Evolutionary conservation across 2,797 vertebrate genomes (phyloP), one percentile per base, ranked within the genome.

Genomic region (Presbytis comata): DNA sequence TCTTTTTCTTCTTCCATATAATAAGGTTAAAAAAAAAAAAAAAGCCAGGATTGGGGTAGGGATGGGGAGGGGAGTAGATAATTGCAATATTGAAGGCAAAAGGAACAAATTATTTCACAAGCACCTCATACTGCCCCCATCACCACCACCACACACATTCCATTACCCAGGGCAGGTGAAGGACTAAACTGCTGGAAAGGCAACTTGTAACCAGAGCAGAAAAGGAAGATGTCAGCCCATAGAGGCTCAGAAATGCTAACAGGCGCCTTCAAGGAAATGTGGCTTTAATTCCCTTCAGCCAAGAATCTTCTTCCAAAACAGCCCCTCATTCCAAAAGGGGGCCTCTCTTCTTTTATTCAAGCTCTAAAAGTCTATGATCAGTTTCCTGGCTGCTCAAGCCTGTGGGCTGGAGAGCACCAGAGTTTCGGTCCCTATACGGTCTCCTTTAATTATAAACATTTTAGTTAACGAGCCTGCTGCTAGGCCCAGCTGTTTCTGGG

Each of bases 401-500:
- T 86, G n/a, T 0, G 1, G 72, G 95, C 92, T 97, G 96, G 97
- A 92, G 86, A 87, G 92, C 36, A 72, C 55, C 97, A 74, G 76
- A 94, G 97, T 90, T 96, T 44, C 80, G 97, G 95, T 93, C 97
- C 97, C 97, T 83, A 85, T 94, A 91, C 39, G 88, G 97, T 91
- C 97, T 91, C 97, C 94, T 98, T 98, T 98, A 98, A 98, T 98
- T 97, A 98, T 83, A 98, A 98, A 98, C 98, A 98, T 98, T 98
- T 98, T 97, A 97, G 98, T 98, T 98, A 98, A 98, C 96, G 81
- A 98, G 98, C 97, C 97, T 93, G 93, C 98, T 97, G 97, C 98
- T 50, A 76, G 98, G 98, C 98, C 98, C 98, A 98, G 98, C 98
- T 98, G 97, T 98, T 99, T 98, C 98, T 98, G 98, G 98, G 98